Evolutionary conservation across 2,797 vertebrate genomes (phyloP).

Genomic region (Tolypeutes matacus): DNA sequence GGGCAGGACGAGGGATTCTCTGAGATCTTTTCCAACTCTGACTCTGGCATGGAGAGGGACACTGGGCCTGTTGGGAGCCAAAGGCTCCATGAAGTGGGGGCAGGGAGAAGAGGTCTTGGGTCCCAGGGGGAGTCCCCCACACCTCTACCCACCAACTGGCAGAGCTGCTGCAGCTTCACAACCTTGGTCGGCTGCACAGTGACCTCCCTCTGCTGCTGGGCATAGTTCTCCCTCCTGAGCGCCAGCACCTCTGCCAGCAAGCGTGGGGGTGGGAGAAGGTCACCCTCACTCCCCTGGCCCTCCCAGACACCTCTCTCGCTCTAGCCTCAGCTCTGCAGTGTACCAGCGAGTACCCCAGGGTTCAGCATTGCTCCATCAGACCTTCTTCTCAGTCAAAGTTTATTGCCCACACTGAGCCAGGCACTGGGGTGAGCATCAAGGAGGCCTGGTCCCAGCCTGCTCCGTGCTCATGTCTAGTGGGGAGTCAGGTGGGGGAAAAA

Average conservation of each 20-base stretch:
- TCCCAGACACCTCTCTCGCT: not conserved
- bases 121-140: not conserved
- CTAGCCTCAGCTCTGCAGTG: fast-evolving
- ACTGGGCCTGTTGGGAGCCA: not conserved
- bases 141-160: conserved; percentile 88
- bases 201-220: conserved; percentile 94
- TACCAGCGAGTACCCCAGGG: not conserved
- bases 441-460: not conserved
- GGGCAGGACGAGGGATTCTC: not conserved
- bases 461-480: not conserved
- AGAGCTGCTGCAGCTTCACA: conserved; percentile 91
- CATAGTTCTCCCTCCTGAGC: conserved; percentile 90
- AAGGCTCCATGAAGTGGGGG: not conserved
- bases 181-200: conserved; percentile 92
- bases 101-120: not conserved
- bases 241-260: conserved; percentile 90
- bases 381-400: not conserved
- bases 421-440: not conserved
- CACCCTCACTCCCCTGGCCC: not conserved
- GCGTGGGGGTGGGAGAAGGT: not conserved
- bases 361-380: not conserved
- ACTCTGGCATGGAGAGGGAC: not conserved
- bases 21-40: not conserved
- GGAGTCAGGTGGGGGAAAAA: not conserved
- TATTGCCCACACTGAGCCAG: not conserved